Evolutionary conservation across 2,113 vertebrate genomes (phyloP).

Genomic region (Balaenoptera acutorostrata): DNA sequence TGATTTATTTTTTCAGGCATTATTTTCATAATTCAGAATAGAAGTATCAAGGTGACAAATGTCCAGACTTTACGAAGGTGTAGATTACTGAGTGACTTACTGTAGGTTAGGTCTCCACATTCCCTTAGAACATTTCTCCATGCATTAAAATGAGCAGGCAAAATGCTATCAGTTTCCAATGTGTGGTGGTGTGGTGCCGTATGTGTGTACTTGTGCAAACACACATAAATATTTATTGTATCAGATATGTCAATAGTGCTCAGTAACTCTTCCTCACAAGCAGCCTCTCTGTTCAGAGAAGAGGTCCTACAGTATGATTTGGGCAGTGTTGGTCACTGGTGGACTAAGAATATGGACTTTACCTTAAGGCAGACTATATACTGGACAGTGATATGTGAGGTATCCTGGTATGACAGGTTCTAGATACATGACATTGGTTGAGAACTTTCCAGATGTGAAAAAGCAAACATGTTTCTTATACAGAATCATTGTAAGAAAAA

Average conservation of each 20-base stretch:
- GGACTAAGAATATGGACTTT: neutral
- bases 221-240: neutral
- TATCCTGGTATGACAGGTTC: neutral
- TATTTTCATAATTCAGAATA: neutral
- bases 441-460: neutral
- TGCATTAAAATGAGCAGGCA: neutral
- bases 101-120: neutral
- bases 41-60: neutral
- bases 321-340: neutral
- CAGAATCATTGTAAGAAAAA: neutral
- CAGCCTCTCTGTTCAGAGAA: neutral
- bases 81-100: neutral
- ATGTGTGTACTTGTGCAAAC: neutral
- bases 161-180: neutral
- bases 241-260: neutral
- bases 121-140: neutral
- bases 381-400: neutral
- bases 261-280: neutral
- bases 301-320: neutral
- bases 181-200: neutral
- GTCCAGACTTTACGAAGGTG: neutral
- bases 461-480: neutral
- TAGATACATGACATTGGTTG: neutral
- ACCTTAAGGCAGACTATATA: neutral
- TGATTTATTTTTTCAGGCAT: neutral